Evolutionary conservation across 2,888 invertebrate species (phyloP), one percentile per base, ranked within the genome.

Genomic region (Pycnomerus fuliginosus): DNA sequence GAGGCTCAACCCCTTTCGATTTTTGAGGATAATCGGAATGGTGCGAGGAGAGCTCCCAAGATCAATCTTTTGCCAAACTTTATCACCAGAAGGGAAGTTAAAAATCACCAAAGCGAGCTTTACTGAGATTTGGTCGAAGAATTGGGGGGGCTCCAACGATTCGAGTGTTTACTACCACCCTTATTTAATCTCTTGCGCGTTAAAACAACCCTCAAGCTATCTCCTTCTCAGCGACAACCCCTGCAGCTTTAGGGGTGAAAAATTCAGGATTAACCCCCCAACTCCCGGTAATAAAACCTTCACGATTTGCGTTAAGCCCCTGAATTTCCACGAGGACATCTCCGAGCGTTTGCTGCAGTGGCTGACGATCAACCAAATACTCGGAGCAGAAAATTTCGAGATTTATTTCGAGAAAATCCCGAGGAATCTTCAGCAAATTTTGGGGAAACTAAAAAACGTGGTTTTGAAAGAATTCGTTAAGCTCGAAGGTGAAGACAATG

Each of bases 291-390:
- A 31, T 2, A 30, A 28, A 17, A 47, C 48, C 13, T 57, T 85
- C 53, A 83, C 82, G 7, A 72, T 87, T 27, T 87, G 87, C 61
- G 83, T 87, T 1, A 87, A 87, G 69, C 85, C 86, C 37, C 69
- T 87, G 68, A 77, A 80, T 56, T 87, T 84, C 55, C 63, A 74
- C 32, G 74, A 75, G 50, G 83, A 86, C 56, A 76, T 84, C 31
- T 80, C 84, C 2, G 71, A 70, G 15, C 75, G 74, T 37, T 64
- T 88, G 32, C 70, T 85, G 2, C 85, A 86, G 62, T 88, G 88
- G 84, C 75, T 88, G 43, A 85, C 85, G 69, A 74, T 80, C 0
- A 80, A 83, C 56, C 77, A 75, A 54, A 72, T 85, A 49, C 73
- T 88, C 10, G 87, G 87, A 10, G 85, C 83, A 4, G 77, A 80